These are phyloP conservation scores for Meloe dianella DNA, from an alignment of 2,888 invertebrate genomes.

Conservation along the genomic window DNA sequence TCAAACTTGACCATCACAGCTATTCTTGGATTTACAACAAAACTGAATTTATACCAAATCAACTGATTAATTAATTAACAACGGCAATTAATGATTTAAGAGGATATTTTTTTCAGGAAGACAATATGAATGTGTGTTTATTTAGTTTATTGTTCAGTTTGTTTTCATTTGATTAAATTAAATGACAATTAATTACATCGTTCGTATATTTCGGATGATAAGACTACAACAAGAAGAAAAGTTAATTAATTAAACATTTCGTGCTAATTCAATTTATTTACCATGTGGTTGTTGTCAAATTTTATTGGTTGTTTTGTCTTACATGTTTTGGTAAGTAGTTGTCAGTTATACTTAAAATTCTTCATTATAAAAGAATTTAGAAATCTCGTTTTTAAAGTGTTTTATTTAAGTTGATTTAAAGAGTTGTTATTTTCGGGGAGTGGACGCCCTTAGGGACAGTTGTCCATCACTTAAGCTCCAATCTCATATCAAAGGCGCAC, in stretches of 20 bases:
- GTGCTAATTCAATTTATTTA: constrained; percentile 34
- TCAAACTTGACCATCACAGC: not conserved
- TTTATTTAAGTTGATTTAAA: not conserved
- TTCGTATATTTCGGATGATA: constrained; percentile 24
- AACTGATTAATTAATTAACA: not conserved
- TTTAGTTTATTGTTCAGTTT: not conserved
- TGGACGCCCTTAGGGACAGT: too few species aligned
- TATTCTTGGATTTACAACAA: too few species aligned
- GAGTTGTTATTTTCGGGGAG: too few species aligned
- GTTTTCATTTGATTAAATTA: constrained; percentile 12
- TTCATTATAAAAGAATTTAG: not conserved
- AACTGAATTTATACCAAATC: not conserved
- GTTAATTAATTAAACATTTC: constrained; percentile 32
- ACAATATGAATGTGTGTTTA: not conserved
- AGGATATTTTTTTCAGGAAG: not conserved
- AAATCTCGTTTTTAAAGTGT: not conserved
- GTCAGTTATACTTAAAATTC: not conserved
- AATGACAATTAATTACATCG: constrained; percentile 23
- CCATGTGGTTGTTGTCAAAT: constrained; percentile 38
- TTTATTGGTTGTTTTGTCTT: constrained; percentile 37
- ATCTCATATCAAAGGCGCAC: too few species aligned
- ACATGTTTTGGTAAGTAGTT: constrained; percentile 41
- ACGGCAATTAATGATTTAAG: not conserved
- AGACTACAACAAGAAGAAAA: constrained; percentile 27
- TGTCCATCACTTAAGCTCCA: too few species aligned